Percentiles rank a stretch among this genome's conserved stretches.
These are phyloP conservation scores for Myathropa florea DNA, from an alignment of 2,888 invertebrate species.

Conservation along the genomic window DNA sequence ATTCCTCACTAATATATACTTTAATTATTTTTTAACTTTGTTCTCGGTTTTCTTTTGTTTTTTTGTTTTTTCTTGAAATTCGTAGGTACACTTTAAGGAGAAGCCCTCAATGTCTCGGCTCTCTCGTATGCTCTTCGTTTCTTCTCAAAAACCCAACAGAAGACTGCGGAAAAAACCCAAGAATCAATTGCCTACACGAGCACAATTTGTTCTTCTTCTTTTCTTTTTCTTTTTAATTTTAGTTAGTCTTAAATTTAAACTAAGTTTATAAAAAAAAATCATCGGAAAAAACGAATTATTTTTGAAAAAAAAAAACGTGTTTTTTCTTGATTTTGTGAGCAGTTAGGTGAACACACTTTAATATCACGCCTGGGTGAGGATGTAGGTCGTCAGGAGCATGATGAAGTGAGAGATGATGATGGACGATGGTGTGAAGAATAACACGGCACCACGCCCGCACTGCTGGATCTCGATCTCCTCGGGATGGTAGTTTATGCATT, in stretches of 20 bases:
- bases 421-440: constrained; percentile 75
- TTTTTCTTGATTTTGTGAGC: constrained; percentile 22
- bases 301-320: not conserved
- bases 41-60: not conserved
- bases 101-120: not conserved
- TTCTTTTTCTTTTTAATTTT: constrained; percentile 31
- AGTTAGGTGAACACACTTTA: constrained; percentile 71
- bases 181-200: not conserved
- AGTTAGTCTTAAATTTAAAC: constrained; percentile 64
- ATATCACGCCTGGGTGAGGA: constrained; percentile 80
- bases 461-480: constrained; percentile 84
- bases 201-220: constrained; percentile 6
- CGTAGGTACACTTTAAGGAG: constrained; percentile 69
- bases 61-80: constrained; percentile 50
- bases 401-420: constrained; percentile 77
- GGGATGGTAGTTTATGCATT: constrained; percentile 94
- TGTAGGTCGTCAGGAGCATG: constrained; percentile 77
- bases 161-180: not conserved
- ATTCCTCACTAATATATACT: constrained; percentile 7
- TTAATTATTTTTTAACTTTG: not conserved
- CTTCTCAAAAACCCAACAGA: not conserved
- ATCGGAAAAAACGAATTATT: not conserved
- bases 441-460: constrained; percentile 78
- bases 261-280: constrained; percentile 17
- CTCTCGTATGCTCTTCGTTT: not conserved